Conservation (phyloP, 1,140 invertebrate genomes). For the Drosophila kohkoa region DNA sequence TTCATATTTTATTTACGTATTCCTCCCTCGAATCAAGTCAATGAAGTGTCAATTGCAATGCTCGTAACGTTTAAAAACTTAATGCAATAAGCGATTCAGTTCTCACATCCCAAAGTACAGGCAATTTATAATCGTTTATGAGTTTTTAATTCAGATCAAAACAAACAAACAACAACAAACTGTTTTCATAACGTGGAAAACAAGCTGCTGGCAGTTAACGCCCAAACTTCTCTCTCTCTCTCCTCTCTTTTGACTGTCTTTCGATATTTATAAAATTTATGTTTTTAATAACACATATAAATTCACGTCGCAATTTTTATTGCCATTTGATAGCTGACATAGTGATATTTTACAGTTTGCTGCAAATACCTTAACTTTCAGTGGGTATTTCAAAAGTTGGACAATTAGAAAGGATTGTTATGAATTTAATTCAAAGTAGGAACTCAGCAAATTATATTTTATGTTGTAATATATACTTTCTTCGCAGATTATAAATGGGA, state of each 20-base stretch:
- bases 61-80: conserved; percentile 7
- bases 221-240: not conserved
- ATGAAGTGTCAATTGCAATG: conserved; percentile 1
- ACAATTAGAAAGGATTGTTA: too few species aligned
- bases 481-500: not conserved
- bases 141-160: conserved; percentile 53
- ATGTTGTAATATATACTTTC: too few species aligned
- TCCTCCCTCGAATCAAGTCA: conserved; percentile 1
- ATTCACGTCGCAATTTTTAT: conserved; percentile 45
- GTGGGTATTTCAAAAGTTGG: not conserved
- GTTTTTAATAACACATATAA: conserved; percentile 43
- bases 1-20: not conserved
- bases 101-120: not conserved
- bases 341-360: not conserved
- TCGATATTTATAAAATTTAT: conserved; percentile 52
- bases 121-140: conserved; percentile 52
- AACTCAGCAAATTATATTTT: not conserved
- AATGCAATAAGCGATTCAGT: conserved; percentile 5
- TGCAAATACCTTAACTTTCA: not conserved
- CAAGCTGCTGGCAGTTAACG: conserved; percentile 62
- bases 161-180: conserved; percentile 9
- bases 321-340: conserved; percentile 51
- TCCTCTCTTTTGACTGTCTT: not conserved
- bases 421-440: too few species aligned
- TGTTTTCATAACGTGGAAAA: conserved; percentile 17